These are phyloP conservation scores for Tuta absoluta DNA, from an alignment of 2,888 invertebrate species.

Conservation along the genomic window DNA sequence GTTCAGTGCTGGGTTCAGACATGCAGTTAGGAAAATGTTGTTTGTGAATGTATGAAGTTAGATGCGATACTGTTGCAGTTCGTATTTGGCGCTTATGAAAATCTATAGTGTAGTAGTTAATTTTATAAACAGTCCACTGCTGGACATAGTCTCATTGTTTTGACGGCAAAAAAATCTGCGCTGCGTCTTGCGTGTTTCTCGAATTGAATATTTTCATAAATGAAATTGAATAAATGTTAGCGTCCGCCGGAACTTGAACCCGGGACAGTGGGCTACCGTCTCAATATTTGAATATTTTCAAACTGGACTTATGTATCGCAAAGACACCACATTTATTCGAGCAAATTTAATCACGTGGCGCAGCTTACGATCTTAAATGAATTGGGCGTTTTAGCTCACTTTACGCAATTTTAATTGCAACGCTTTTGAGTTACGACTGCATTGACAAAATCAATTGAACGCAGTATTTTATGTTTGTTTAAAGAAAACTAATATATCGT, in stretches of 20 bases:
- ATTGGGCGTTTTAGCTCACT: not conserved
- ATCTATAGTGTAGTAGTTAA: not conserved
- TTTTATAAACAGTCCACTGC: not conserved
- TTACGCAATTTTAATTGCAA: not conserved
- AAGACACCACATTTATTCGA: no score
- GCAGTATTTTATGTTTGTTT: conserved; percentile 38
- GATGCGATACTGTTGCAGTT: not conserved
- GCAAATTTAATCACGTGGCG: no score
- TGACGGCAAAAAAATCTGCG: not conserved
- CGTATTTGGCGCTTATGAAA: not conserved
- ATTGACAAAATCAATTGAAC: conserved; percentile 19
- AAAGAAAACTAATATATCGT: conserved; percentile 36
- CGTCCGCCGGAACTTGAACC: no score
- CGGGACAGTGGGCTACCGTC: no score
- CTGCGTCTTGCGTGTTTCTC: no score
- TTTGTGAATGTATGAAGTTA: conserved; percentile 22
- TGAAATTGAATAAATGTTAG: no score
- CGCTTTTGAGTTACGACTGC: conserved; percentile 6
- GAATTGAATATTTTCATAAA: no score
- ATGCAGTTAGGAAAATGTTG: conserved; percentile 16
- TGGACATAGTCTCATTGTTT: conserved; percentile 5
- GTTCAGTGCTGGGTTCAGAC: not conserved
- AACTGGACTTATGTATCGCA: no score
- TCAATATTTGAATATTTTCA: no score
- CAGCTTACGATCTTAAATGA: not conserved